phyloP scores from a whole-genome alignment of 2,113 vertebrate genomes.

The Cyprichromis sp. region DNA sequence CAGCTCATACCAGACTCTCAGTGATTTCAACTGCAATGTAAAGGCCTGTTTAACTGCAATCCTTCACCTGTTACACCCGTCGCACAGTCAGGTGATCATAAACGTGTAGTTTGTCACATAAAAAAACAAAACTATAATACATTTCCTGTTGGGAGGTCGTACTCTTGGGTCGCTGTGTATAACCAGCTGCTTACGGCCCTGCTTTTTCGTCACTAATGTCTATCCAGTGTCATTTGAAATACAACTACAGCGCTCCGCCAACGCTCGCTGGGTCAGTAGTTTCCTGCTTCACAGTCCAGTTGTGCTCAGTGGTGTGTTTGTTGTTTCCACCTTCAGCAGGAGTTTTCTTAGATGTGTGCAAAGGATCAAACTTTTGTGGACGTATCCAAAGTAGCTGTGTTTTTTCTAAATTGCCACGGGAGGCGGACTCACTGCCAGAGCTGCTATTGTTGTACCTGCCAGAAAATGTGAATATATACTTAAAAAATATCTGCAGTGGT shows the following conservation, averaged over 20 bases:
- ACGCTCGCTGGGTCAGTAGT: not conserved
- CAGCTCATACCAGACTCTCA: not conserved
- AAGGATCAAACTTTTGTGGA: not conserved
- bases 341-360: not conserved
- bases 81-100: not conserved
- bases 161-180: accelerated
- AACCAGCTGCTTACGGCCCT: accelerated
- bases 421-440: not conserved
- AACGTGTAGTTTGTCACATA: accelerated
- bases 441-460: not conserved
- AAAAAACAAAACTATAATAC: not conserved
- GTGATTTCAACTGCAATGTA: not conserved
- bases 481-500: not conserved
- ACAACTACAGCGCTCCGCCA: not conserved
- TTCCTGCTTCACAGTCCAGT: not conserved
- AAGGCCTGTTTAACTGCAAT: accelerated
- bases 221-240: not conserved
- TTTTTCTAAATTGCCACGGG: not conserved
- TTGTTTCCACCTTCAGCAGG: not conserved
- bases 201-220: not conserved
- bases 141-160: accelerated
- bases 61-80: accelerated
- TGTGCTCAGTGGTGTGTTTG: not conserved
- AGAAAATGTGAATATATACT: not conserved
- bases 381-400: not conserved